Percentiles rank a stretch among this genome's conserved stretches.
phyloP scores from a whole-genome alignment of 2,888 invertebrate genomes.

The Tipula unca region DNA sequence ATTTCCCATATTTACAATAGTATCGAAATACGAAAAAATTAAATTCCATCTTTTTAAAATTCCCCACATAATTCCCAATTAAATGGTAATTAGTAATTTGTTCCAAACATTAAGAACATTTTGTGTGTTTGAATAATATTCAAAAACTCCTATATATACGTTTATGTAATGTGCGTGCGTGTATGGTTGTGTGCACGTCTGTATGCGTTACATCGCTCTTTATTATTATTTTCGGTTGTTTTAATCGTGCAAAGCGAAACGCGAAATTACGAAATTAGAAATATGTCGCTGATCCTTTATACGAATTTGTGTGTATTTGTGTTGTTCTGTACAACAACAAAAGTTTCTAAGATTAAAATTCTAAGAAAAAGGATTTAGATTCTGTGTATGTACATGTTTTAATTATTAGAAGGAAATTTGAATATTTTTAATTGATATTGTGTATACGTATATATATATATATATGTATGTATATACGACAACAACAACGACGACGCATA shows the following conservation, averaged over 20 bases:
- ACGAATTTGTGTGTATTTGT: too few species aligned
- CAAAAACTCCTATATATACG: background rate
- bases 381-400: background rate
- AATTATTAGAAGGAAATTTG: background rate
- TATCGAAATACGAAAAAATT: background rate
- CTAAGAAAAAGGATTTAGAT: background rate
- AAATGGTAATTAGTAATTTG: constrained; percentile 2
- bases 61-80: background rate
- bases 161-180: background rate
- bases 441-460: background rate
- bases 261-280: background rate
- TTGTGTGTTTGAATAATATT: background rate
- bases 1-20: background rate
- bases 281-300: background rate
- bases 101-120: background rate
- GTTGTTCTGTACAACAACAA: background rate
- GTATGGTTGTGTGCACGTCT: background rate
- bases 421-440: constrained; percentile 14
- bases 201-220: background rate
- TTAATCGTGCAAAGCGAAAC: background rate
- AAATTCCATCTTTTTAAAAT: background rate
- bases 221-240: background rate
- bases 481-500: background rate
- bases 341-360: background rate
- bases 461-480: background rate